These are phyloP conservation scores for Iguana delicatissima DNA, from an alignment of 2,797 vertebrate species.

Conservation along the genomic window DNA sequence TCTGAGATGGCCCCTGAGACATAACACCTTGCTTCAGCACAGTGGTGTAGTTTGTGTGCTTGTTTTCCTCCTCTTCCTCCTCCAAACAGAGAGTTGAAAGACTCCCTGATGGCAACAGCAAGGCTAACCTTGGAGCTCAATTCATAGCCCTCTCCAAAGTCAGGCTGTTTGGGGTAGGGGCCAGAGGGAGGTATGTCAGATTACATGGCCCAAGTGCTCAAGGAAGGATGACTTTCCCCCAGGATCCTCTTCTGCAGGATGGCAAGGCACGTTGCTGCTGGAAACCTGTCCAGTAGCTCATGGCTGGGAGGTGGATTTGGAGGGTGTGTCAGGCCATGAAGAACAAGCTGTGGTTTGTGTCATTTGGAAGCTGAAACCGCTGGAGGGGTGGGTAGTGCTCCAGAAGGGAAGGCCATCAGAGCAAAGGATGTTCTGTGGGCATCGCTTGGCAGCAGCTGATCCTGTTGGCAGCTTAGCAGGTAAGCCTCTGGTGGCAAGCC, in stretches of 20 bases:
- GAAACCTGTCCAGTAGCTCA: neutral
- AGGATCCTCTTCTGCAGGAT: neutral
- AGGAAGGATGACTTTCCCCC: neutral
- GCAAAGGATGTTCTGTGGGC: neutral
- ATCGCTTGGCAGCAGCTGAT: neutral
- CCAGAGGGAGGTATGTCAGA: neutral
- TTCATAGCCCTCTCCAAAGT: neutral
- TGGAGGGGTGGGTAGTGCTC: neutral
- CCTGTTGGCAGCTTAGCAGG: neutral
- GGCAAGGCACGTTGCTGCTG: neutral
- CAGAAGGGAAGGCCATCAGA: neutral
- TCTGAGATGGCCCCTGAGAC: slow-evolving; percentile 15
- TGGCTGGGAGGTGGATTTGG: neutral
- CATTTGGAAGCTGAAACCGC: neutral
- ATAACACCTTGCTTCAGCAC: neutral
- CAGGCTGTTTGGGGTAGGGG: neutral
- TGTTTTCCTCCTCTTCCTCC: neutral
- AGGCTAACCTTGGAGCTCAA: slow-evolving; percentile 12
- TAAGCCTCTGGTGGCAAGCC: neutral
- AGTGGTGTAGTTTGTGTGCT: neutral
- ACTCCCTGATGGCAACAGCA: neutral
- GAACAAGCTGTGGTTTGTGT: neutral
- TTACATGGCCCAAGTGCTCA: neutral
- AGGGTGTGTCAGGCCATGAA: neutral
- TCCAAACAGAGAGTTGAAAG: neutral